These are phyloP conservation scores for Drosophila yakuba DNA, from an alignment of 1,140 invertebrate species.

Conservation along the genomic window DNA sequence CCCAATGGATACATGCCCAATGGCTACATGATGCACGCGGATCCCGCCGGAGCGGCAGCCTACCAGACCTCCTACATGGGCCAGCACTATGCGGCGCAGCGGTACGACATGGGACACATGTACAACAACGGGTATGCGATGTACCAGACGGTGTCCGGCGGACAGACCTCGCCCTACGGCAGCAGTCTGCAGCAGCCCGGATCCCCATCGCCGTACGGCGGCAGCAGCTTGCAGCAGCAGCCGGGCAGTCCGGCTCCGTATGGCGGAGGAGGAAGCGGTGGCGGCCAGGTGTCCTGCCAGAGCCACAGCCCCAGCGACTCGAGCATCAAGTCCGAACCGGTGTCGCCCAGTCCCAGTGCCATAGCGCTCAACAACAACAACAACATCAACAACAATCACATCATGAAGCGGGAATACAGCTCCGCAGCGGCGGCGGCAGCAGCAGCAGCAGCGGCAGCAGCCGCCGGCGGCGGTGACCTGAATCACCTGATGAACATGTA, in stretches of 20 bases:
- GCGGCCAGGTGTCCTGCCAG: conserved; percentile 88
- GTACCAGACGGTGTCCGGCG: conserved; percentile 86
- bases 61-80: conserved; percentile 92
- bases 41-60: conserved; percentile 86
- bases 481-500: conserved; percentile 88
- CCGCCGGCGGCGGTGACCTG: conserved; percentile 85
- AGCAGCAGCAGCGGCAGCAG: conserved; percentile 65
- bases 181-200: conserved; percentile 86
- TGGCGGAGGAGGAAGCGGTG: conserved; percentile 85
- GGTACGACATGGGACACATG: conserved; percentile 92
- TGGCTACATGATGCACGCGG: conserved; percentile 93
- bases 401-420: conserved; percentile 90
- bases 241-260: conserved; percentile 87
- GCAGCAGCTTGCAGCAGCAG: conserved; percentile 71
- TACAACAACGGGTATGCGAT: conserved; percentile 88
- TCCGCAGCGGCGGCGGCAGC: conserved; percentile 61
- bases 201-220: conserved; percentile 87
- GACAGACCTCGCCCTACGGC: conserved; percentile 86
- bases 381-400: conserved; percentile 77
- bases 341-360: conserved; percentile 88
- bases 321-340: conserved; percentile 93
- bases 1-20: conserved; percentile 98
- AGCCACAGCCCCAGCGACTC: conserved; percentile 92
- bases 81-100: conserved; percentile 84
- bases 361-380: conserved; percentile 78